Evolutionary conservation across 1,140 invertebrate genomes (phyloP), one percentile per base, ranked within the genome.

Genomic region (Drosophila sulfurigaster): DNA sequence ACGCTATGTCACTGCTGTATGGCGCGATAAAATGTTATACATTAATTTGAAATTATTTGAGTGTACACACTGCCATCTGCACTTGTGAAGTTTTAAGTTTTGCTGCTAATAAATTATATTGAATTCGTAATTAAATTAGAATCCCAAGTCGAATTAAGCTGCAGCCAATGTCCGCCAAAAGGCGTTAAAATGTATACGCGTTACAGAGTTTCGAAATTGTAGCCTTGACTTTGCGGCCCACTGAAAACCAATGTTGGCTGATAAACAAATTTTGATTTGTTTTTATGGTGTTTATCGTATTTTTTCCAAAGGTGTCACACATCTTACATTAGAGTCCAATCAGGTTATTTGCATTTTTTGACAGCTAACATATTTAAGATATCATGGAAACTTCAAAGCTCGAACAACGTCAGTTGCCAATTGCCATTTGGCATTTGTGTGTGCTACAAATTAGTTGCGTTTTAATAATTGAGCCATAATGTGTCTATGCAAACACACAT

Each of bases 401-500:
- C 11, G 25, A 67, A 25, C 45, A 56, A 49, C 65, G 25, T 54
- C 57, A 62, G 46, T 15, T 51, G 20, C 13, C 13, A 35, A 13
- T 58, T 49, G 41, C 13, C 13, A 35, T 20, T 58, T 49, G 41
- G 25, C 49, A 15, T 8, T 49, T 86, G 74, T 86, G 52, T 87
- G 46, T 64, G 43, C 48, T 69, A 65, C 52, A 52, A 65, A 88
- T 87, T 87, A 87, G 82, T 82, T 88, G 83, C 69, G 77, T 64
- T 82, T 82, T 72, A 74, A 87, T 87, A 87, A 87, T 87, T 82
- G 86, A 87, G 82, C 69, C 80, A 88, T 87, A 80, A 87, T 88
- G 58, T 71, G 59, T 20, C 38, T 38, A 59, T 41, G 69, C 41
- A 78, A 58, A 64, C 65, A 81, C 0, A 25, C 20, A 25, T 25